Base-by-base conservation (phyloP, 2,888 invertebrate species). In the Cephus pulcher region DNA sequence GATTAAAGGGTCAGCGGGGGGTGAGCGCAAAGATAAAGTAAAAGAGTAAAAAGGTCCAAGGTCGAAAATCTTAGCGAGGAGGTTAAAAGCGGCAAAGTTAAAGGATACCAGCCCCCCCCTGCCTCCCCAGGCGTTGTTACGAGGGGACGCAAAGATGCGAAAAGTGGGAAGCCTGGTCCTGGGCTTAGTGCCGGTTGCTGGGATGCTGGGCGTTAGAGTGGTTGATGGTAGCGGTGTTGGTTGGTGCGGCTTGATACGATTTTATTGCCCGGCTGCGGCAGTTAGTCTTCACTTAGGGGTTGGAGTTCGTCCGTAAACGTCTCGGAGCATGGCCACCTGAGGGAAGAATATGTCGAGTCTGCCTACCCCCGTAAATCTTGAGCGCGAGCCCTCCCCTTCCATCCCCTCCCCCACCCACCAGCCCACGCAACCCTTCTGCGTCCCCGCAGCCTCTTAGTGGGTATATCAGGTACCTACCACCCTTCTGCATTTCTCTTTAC, bases 201-300 rank as follows among this genome's bases (percentile, higher is more conserved):
- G 15, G 40, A 23, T 23, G 40, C 40, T 40, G 40, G 40, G 40
- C 40, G 40, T 40, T 40, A 40, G 40, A 40, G 40, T 40, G 71
- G 71, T 70, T 74, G 74, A 35, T 74, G 74, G 74, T 34, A 30
- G 74, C 35, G 12, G 35, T 34, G 71, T 34, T 34, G 34, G 74
- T 74, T 74, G 74, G 74, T 74, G 83, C 82, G 83, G 84, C 85
- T 87, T 87, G 87, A 87, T 87, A 86, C 84, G 85, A 84, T 87
- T 88, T 88, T 87, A 88, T 87, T 87, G 85, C 85, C 85, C 80
- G 82, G 84, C 85, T 82, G 85, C 85, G 85, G 85, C 86, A 87
- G 88, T 88, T 88, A 88, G 87, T 88, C 87, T 88, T 87, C 86
- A 85, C 86, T 86, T 84, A 85, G 85, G 84, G 88, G 87, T 86